Evolutionary conservation across 2,797 vertebrate genomes (phyloP), one percentile per base, ranked within the genome.

Genomic region (Iguana delicatissima): DNA sequence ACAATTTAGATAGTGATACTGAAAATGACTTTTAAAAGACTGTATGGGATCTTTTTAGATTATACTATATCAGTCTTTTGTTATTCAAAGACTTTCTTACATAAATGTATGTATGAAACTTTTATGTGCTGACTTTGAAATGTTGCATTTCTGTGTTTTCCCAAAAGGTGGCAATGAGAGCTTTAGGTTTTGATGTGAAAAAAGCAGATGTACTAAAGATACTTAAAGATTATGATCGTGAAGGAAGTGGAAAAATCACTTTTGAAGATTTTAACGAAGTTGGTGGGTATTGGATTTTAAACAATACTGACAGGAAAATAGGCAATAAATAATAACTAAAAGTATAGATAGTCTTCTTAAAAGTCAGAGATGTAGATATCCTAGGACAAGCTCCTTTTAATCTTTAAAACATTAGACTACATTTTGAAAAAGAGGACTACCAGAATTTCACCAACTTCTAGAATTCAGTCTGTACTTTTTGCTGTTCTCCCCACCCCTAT

Each of bases 211-310:
- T 99, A 42, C 93, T 99, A 96, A 99, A 98, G 97, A 99, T 99
- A 92, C 98, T 99, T 69, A 99, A 99, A 96, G 99, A 99, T 95
- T 99, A 99, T 55, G 99, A 99, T 97, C 93, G 97, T 95, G 98
- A 98, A 92, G 98, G 98, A 55, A 99, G 97, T 20, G 98, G 99
- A 32, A 99, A 98, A 97, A 99, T 99, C 95, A 97, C 98, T 1
- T 99, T 99, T 96, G 98, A 99, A 93, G 98, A 99, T 95, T 99
- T 99, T 96, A 99, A 96, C 93, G 98, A 99, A 98, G 99, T 99
- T 80, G 98, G 99, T 99, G 94, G 93, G 97, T 97, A 87, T 94
- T 93, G 95, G 74, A 89, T 88, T 93, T 88, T 93, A 52, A 86
- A 13, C 87, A n/a, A 84, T 80, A 46, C 42, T n/a, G 18, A 32